phyloP scores from a whole-genome alignment of 2,888 invertebrate species.

The Tenthredo scrophulariae region DNA sequence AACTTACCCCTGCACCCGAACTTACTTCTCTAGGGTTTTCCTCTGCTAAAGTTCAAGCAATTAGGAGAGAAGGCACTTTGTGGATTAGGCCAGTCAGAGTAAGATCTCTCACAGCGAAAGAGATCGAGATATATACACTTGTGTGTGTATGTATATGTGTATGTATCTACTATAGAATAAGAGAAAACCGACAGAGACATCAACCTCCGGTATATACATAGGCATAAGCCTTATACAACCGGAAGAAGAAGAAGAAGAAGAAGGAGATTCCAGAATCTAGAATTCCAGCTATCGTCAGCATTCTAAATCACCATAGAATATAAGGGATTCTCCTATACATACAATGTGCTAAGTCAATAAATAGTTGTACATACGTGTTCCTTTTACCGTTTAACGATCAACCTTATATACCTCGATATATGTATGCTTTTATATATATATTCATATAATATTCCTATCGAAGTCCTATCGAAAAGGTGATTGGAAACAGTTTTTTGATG shows the following conservation, averaged over 20 bases:
- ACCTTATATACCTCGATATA: not conserved
- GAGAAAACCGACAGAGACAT: not conserved
- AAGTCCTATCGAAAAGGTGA: not conserved
- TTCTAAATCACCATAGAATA: constrained; percentile 37
- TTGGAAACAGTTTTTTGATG: not conserved
- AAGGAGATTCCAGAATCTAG: not conserved
- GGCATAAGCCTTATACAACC: not conserved
- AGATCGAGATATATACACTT: not conserved
- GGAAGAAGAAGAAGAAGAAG: not conserved
- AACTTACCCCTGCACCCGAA: constrained; percentile 2
- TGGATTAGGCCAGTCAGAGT: constrained; percentile 18
- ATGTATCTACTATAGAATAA: not conserved
- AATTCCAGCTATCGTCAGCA: constrained; percentile 46
- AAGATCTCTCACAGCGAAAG: not conserved
- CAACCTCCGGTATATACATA: not conserved
- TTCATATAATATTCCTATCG: not conserved
- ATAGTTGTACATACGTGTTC: not conserved
- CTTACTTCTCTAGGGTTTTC: constrained; percentile 13
- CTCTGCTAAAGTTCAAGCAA: constrained; percentile 38
- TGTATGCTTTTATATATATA: not conserved
- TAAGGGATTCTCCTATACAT: not conserved
- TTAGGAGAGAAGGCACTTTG: constrained; percentile 46
- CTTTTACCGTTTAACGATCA: constrained; percentile 9
- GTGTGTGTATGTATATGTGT: not conserved
- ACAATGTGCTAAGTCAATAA: not conserved